Conservation (phyloP, 2,888 invertebrate species). For the Panzeria rudis region DNA sequence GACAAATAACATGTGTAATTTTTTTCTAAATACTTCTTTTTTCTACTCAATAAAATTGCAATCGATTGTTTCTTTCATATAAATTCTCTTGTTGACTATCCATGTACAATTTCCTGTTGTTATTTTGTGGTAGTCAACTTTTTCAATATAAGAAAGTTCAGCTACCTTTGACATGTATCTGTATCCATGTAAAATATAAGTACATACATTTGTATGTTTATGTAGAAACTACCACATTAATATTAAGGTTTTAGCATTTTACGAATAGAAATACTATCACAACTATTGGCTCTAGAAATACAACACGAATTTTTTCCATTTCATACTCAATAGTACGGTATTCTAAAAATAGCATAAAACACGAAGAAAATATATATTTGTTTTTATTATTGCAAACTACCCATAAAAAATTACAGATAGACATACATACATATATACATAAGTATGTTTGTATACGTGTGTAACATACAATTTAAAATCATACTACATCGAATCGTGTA, state of each 20-base stretch:
- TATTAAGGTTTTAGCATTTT: slow-evolving; percentile 34
- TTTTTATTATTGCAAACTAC: slow-evolving; percentile 22
- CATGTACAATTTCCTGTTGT: slow-evolving; percentile 33
- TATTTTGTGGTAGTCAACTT: slow-evolving; percentile 38
- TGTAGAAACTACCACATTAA: background rate
- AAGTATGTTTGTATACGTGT: too few relatives aligned
- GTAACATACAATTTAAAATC: too few relatives aligned
- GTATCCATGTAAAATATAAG: slow-evolving; percentile 3
- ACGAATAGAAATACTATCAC: slow-evolving; percentile 29
- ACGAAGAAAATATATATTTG: background rate
- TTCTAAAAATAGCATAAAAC: slow-evolving; percentile 47
- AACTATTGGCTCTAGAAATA: slow-evolving; percentile 38
- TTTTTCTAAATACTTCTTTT: background rate
- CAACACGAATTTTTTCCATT: slow-evolving; percentile 20
- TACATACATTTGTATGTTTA: background rate
- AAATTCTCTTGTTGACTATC: background rate
- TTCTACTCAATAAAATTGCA: slow-evolving; percentile 22
- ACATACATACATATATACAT: background rate
- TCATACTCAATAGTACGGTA: slow-evolving; percentile 7
- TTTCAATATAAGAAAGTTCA: slow-evolving; percentile 61
- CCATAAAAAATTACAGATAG: slow-evolving; percentile 5
- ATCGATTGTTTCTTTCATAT: slow-evolving; percentile 40
- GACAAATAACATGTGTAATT: background rate
- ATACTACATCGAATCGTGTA: too few relatives aligned
- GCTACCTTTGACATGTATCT: slow-evolving; percentile 69